Conservation (phyloP, 2,113 vertebrate species). For the Sinocyclocheilus maitianheensis region DNA sequence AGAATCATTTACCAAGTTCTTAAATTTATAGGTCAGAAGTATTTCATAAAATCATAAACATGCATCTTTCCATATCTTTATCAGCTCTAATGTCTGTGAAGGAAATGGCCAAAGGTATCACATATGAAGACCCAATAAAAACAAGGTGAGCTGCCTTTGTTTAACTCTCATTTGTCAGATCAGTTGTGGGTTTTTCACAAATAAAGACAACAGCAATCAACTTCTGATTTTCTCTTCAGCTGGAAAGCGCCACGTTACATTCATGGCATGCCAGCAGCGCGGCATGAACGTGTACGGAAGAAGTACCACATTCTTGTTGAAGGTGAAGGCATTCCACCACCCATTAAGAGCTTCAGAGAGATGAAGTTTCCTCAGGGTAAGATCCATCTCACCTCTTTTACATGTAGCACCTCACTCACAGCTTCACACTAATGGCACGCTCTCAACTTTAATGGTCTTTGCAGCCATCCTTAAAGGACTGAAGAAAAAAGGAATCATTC, state of each 20-base stretch:
- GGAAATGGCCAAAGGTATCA: conserved; percentile 99
- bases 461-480: conserved; percentile 92
- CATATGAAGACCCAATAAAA: conserved; percentile 95
- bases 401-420: not conserved
- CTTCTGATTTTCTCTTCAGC: conserved; percentile 65
- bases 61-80: not conserved
- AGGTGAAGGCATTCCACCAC: conserved; percentile 89
- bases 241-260: conserved; percentile 92
- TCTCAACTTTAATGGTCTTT: conserved; percentile 49
- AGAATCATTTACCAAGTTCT: not conserved
- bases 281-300: conserved; percentile 89
- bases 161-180: not conserved
- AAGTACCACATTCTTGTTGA: conserved; percentile 98
- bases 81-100: conserved; percentile 98
- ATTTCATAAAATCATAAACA: not conserved
- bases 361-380: conserved; percentile 97
- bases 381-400: not conserved
- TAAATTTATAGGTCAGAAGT: not conserved
- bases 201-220: not conserved
- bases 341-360: conserved; percentile 98
- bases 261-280: conserved; percentile 86
- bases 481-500: conserved; percentile 96
- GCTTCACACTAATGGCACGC: not conserved
- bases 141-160: conserved; percentile 80
- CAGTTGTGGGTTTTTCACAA: not conserved